These are phyloP conservation scores for Knipowitschia caucasica DNA, from an alignment of 2,797 vertebrate genomes.

Conservation along the genomic window DNA sequence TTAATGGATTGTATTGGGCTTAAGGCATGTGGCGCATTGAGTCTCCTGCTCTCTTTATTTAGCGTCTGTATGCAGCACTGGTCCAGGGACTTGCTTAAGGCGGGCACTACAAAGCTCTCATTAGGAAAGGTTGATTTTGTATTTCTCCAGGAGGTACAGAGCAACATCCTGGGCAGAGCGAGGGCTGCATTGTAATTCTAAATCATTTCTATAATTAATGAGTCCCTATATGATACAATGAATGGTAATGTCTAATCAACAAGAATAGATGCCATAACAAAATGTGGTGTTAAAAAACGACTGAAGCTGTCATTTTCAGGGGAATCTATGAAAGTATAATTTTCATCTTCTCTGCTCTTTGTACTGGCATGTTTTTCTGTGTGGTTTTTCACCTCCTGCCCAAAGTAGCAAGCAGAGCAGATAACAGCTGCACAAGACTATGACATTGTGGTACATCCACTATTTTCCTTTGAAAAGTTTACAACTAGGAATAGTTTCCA, in stretches of 20 bases:
- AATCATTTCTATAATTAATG: constrained; percentile 37
- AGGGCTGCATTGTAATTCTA: constrained; percentile 35
- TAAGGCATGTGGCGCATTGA: constrained; percentile 11
- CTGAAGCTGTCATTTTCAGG: neutral
- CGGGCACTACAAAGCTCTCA: constrained; percentile 11
- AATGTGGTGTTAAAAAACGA: no score
- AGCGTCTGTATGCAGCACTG: constrained; percentile 15
- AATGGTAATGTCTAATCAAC: constrained; percentile 29
- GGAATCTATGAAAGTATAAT: no score
- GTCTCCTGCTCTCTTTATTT: constrained; percentile 43
- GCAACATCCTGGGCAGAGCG: constrained; percentile 24
- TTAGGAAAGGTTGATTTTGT: constrained; percentile 26
- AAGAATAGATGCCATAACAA: neutral
- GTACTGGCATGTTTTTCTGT: no score
- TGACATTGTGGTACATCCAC: no score
- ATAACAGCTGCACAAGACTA: no score
- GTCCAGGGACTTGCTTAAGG: neutral
- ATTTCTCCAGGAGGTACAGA: constrained; percentile 28
- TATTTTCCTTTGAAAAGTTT: no score
- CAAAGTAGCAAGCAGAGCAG: no score
- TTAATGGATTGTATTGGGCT: constrained; percentile 38
- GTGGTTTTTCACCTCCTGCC: no score
- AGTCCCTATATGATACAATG: constrained; percentile 11
- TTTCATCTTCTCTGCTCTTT: no score
- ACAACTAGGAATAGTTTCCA: no score